Percentiles rank a stretch among this genome's conserved stretches.
Conservation (phyloP, 2,888 invertebrate species). For the Ectobius pallidus region DNA sequence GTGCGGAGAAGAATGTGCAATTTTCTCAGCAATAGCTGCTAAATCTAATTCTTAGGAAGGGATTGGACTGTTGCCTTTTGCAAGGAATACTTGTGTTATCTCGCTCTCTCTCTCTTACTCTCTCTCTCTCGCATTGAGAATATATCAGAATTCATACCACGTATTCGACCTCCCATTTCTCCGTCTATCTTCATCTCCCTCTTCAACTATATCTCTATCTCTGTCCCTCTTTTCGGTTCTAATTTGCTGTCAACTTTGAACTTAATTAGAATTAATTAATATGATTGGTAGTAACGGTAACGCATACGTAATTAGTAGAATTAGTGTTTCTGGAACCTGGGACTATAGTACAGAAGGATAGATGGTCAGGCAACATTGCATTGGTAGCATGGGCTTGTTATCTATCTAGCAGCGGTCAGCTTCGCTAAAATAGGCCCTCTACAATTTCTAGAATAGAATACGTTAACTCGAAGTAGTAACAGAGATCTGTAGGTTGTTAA, state of each 20-base stretch:
- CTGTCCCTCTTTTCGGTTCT: constrained; percentile 42
- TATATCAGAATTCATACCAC: constrained; percentile 26
- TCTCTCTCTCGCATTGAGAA: background rate
- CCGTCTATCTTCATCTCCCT: constrained; percentile 38
- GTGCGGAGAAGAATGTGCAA: too few species aligned
- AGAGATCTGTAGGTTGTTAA: constrained; percentile 11
- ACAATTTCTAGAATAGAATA: constrained; percentile 13
- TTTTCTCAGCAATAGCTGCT: too few species aligned
- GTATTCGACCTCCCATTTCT: constrained; percentile 35
- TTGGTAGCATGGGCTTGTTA: constrained; percentile 30
- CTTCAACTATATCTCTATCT: constrained; percentile 38
- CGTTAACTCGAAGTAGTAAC: background rate
- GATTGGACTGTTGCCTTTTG: too few species aligned
- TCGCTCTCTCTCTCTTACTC: background rate
- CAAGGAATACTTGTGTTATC: too few species aligned
- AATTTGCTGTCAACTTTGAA: constrained; percentile 64
- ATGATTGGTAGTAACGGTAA: constrained; percentile 61
- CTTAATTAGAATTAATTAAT: constrained; percentile 86
- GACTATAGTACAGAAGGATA: too few species aligned
- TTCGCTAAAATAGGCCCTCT: constrained; percentile 24
- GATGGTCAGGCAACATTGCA: constrained; percentile 3
- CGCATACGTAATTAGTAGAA: constrained; percentile 42
- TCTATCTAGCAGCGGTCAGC: constrained; percentile 23
- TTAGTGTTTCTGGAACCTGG: constrained; percentile 30
- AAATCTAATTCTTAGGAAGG: too few species aligned